A percentile compares a stretch with the other conserved stretches of the same genome.
These are phyloP conservation scores for Ptychochromis oligacanthus DNA, from an alignment of 2,113 vertebrate genomes.

Conservation along the genomic window DNA sequence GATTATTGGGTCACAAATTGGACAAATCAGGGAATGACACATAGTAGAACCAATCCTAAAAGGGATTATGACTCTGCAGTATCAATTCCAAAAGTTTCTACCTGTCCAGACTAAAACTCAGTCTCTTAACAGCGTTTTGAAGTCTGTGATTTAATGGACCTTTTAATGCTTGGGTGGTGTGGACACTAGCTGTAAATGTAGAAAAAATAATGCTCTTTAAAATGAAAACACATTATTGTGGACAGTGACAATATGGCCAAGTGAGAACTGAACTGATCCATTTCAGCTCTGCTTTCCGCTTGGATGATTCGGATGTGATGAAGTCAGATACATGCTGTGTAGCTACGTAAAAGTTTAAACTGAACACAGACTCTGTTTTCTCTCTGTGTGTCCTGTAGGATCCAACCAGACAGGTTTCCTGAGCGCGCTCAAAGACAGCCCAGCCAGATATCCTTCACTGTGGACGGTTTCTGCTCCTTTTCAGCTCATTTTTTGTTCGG, in stretches of 20 bases:
- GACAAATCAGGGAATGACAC: too few relatives aligned
- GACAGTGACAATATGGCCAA: background rate
- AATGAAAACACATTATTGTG: background rate
- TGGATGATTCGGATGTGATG: too few relatives aligned
- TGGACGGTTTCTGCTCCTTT: background rate
- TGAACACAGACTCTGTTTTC: background rate
- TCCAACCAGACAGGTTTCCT: slow-evolving; percentile 92
- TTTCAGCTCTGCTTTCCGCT: background rate
- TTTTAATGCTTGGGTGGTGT: background rate
- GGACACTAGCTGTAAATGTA: background rate
- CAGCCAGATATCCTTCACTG: slow-evolving; percentile 92
- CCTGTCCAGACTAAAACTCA: background rate
- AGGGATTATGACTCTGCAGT: too few relatives aligned
- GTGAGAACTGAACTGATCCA: background rate
- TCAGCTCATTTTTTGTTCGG: background rate
- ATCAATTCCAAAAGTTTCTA: background rate
- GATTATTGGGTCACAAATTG: too few relatives aligned
- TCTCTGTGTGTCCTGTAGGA: slow-evolving; percentile 75
- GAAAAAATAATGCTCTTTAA: background rate
- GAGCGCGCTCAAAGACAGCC: slow-evolving; percentile 93
- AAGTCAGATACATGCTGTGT: too few relatives aligned
- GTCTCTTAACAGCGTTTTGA: background rate
- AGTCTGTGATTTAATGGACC: background rate
- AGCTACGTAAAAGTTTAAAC: background rate
- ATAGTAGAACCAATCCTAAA: too few relatives aligned